phyloP scores from a whole-genome alignment of 2,888 invertebrate species.

The Sinelater perroti region DNA sequence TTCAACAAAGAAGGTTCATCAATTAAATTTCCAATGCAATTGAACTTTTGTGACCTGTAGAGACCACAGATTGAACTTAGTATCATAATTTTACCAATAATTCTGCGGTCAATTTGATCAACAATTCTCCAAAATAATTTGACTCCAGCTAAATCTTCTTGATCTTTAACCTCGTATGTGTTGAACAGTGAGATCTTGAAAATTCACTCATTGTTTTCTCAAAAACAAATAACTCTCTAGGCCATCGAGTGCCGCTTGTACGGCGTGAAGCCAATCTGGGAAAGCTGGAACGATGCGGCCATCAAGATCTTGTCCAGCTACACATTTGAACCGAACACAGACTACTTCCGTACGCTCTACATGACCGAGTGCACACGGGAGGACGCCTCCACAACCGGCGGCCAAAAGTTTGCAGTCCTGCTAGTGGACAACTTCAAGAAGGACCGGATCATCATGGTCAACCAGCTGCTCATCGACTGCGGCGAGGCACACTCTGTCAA shows the following conservation, averaged over 20 bases:
- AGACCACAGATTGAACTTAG: no score
- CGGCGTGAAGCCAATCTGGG: constrained; percentile 63
- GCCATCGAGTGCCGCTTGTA: constrained; percentile 70
- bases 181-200: not conserved
- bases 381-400: constrained; percentile 54
- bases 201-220: no score
- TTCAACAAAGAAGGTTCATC: no score
- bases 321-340: constrained; percentile 57
- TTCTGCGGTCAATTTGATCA: no score
- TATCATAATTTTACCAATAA: no score
- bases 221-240: constrained; percentile 57
- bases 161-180: no score
- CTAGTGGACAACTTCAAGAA: constrained; percentile 62
- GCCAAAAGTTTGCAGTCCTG: constrained; percentile 63
- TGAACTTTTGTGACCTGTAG: no score
- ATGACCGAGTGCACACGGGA: constrained; percentile 56
- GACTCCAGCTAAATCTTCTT: no score
- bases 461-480: constrained; percentile 62
- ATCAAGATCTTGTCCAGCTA: constrained; percentile 64
- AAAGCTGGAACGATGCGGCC: constrained; percentile 65
- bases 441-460: constrained; percentile 61
- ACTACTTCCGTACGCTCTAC: constrained; percentile 60
- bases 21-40: no score
- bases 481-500: constrained; percentile 59
- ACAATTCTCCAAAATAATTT: no score